Evolutionary conservation across 2,797 vertebrate genomes (phyloP), one percentile per base, ranked within the genome.

Genomic region (Argyrosomus regius): DNA sequence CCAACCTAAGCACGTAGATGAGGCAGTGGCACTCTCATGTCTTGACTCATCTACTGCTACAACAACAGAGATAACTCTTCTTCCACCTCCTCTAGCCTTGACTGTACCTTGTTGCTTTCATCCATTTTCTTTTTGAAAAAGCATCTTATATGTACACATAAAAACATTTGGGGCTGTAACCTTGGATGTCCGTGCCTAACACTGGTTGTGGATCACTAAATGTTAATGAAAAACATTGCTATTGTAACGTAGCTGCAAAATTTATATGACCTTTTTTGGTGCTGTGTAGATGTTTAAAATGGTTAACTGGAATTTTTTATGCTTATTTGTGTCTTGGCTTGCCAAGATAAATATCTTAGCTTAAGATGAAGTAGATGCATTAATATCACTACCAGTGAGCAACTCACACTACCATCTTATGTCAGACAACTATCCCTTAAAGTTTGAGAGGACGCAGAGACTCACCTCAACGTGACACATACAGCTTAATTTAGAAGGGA

Each of bases 401-500:
- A 50, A 49, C 77, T 39, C 41, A 41, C 7, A 17, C 18, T 48
- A 20, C 46, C 17, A 57, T 61, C 50, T 68, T 9, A 10, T 65
- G 26, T 43, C 3, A 60, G 26, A 61, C 65, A 61, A 56, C 28
- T 71, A 22, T 24, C 20, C n/a, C 43, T 26, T 41, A 50, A 58
- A 64, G 62, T 73, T 57, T 57, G 18, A 65, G 35, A 52, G 24
- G 14, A 61, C 60, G 17, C 3, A 39, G 76, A 59, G 46, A n/a
- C 57, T 78, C 67, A 18, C 14, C 4, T 18, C 28, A 71, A 76
- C 66, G 49, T 28, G 77, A 84, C 75, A 70, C 56, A 72, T 73
- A 26, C 16, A 64, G 41, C 75, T 81, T 76, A 26, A 79, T 79
- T 75, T 60, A 50, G 63, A 68, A 59, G 75, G 53, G 57, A 57